These are phyloP conservation scores for Chloropsis hardwickii DNA, from an alignment of 2,113 vertebrate species.

Conservation along the genomic window DNA sequence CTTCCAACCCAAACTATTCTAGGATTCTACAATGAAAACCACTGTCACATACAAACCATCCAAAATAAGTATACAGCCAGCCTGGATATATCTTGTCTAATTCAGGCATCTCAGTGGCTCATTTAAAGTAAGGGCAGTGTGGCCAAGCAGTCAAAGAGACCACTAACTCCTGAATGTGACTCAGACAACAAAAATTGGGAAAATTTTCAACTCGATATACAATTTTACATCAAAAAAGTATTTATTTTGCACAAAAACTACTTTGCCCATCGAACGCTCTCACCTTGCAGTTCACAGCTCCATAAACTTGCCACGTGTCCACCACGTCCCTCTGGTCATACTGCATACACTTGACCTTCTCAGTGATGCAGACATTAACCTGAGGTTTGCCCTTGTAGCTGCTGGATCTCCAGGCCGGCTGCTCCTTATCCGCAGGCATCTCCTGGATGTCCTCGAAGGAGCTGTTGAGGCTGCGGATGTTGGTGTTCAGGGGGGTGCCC, in stretches of 20 bases:
- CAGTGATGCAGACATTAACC: conserved; percentile 82
- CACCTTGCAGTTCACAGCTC: conserved; percentile 91
- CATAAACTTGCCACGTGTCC: conserved; percentile 90
- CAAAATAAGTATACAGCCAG: neutral
- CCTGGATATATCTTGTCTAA: neutral
- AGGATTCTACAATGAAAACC: neutral
- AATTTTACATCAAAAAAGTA: neutral
- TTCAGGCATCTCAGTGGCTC: neutral
- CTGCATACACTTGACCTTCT: conserved; percentile 91
- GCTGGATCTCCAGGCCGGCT: conserved; percentile 87
- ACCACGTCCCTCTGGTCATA: conserved; percentile 82
- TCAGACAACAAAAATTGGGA: neutral
- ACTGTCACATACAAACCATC: neutral
- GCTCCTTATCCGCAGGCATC: conserved; percentile 74
- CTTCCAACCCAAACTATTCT: neutral
- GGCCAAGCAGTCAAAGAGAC: neutral
- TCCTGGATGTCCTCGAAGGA: conserved; percentile 64
- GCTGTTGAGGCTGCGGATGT: conserved; percentile 65
- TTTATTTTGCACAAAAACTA: neutral
- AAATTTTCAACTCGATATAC: neutral
- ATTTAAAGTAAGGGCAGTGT: neutral
- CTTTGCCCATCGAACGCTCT: conserved; percentile 29
- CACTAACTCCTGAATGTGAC: neutral
- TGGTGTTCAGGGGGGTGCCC: conserved; percentile 83
- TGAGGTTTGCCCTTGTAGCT: conserved; percentile 84